Evolutionary conservation across 2,113 vertebrate species (phyloP).

Genomic region (Periophthalmus modestus): DNA sequence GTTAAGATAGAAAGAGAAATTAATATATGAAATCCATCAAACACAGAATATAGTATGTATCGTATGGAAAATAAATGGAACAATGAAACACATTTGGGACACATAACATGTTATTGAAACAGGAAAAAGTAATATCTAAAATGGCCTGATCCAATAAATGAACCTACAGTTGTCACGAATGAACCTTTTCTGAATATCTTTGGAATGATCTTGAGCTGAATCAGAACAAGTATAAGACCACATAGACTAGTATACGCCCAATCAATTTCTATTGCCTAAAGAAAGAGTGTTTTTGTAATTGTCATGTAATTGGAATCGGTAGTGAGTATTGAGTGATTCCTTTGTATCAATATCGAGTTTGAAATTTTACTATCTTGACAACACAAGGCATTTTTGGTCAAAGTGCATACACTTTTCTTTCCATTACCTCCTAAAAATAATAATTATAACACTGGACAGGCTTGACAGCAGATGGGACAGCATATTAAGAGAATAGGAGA

Average conservation of each 20-base stretch:
- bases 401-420: not conserved
- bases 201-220: no score
- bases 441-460: slow-evolving; percentile 5
- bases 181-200: no score
- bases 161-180: not conserved
- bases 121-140: not conserved
- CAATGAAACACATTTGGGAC: not conserved
- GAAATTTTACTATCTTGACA: no score
- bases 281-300: no score
- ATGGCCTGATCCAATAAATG: not conserved
- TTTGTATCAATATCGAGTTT: no score
- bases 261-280: no score
- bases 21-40: not conserved
- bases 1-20: not conserved
- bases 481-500: slow-evolving; percentile 42
- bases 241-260: no score
- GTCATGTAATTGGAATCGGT: no score
- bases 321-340: no score
- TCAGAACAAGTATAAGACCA: no score
- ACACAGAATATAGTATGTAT: not conserved
- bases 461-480: slow-evolving; percentile 44
- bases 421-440: slow-evolving; percentile 13
- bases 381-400: not conserved
- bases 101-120: not conserved
- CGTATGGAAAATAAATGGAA: not conserved